Evolutionary conservation across 2,113 vertebrate species (phyloP).

Genomic region (Corythornis vintsioides): DNA sequence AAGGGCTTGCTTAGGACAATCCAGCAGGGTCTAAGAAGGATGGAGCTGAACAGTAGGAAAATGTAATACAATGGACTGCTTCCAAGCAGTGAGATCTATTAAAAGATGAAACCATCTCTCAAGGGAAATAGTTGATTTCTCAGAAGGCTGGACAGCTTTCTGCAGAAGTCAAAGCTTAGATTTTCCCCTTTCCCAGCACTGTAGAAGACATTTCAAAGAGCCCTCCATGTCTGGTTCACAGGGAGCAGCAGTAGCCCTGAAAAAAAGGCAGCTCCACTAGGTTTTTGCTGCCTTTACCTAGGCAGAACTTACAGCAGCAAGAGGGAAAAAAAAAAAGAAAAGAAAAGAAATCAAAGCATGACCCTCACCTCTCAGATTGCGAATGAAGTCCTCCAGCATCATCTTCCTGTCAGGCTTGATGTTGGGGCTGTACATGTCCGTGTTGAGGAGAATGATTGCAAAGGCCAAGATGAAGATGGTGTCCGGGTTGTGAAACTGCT

Average conservation of each 20-base stretch:
- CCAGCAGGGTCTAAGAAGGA: background rate
- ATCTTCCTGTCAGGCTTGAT: slow-evolving; percentile 99
- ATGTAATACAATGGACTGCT: background rate
- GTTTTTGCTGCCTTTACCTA: background rate
- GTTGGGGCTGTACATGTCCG: slow-evolving; percentile 99
- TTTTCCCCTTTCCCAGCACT: background rate
- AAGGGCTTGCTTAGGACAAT: slow-evolving; percentile 6
- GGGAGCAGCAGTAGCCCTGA: background rate
- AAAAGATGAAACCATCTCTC: background rate
- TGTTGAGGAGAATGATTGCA: slow-evolving; percentile 97
- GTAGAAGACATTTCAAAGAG: background rate
- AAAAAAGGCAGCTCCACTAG: background rate
- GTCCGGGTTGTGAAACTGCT: slow-evolving; percentile 99
- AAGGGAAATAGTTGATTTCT: background rate
- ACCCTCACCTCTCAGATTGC: slow-evolving; percentile 92
- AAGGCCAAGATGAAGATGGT: slow-evolving; percentile 99
- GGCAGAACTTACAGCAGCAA: background rate
- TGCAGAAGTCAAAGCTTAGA: background rate
- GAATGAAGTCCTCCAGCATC: slow-evolving; percentile 98
- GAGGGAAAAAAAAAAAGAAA: background rate
- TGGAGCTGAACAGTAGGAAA: slow-evolving; percentile 20
- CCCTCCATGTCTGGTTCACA: background rate
- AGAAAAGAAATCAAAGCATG: background rate
- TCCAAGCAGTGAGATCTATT: slow-evolving; percentile 16
- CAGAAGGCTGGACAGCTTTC: background rate